Evolutionary conservation across 2,113 vertebrate species (phyloP).

Genomic region (Odontesthes bonariensis): DNA sequence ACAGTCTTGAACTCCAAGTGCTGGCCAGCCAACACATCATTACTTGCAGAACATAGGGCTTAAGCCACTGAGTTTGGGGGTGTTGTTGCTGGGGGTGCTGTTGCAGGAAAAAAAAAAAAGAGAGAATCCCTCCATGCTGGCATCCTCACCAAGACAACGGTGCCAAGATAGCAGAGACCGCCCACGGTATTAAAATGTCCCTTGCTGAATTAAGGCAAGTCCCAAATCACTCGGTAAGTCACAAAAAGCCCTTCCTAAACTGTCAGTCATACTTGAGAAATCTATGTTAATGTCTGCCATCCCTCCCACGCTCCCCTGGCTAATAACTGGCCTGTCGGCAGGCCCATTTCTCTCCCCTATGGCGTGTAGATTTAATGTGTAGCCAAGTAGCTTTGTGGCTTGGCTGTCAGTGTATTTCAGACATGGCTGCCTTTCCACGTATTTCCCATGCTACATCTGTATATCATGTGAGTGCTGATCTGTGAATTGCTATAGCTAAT

Average conservation of each 20-base stretch:
- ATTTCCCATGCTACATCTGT: conserved; percentile 30
- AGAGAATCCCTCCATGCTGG: conserved; percentile 62
- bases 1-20: neutral
- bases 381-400: conserved; percentile 61
- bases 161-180: conserved; percentile 72
- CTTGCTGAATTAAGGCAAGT: conserved; percentile 73
- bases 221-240: conserved; percentile 77
- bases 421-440: conserved; percentile 34
- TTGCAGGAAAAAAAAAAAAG: conserved; percentile 28
- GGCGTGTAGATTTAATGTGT: conserved; percentile 60
- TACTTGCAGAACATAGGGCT: conserved; percentile 47
- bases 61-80: conserved; percentile 24
- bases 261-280: conserved; percentile 80
- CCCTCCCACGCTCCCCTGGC: conserved; percentile 75
- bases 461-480: conserved; percentile 23
- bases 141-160: conserved; percentile 60
- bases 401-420: conserved; percentile 59
- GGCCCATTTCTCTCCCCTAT: conserved; percentile 58
- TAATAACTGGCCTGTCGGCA: conserved; percentile 71
- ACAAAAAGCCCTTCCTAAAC: conserved; percentile 76
- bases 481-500: conserved; percentile 28
- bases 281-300: conserved; percentile 79
- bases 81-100: conserved; percentile 40
- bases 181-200: conserved; percentile 73
- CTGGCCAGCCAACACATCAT: conserved; percentile 50